Evolutionary conservation across 2,888 invertebrate genomes (phyloP).

Genomic region (Oxystoma pomonae): DNA sequence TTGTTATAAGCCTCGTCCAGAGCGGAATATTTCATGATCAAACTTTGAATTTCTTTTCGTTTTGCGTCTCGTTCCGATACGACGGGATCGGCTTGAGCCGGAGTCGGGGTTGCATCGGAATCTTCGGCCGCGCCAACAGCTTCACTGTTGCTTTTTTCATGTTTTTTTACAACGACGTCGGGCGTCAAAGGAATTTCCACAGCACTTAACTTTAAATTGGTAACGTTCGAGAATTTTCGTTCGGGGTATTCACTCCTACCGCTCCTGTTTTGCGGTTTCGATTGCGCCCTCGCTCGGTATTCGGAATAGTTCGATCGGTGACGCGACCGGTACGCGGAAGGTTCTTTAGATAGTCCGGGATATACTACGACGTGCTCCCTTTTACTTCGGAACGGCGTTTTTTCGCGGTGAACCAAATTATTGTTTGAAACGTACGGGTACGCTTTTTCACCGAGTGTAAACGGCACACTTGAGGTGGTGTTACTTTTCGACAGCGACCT

Average conservation of each 20-base stretch:
- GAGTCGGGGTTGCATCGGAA: conserved; percentile 48
- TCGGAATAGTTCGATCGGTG: conserved; percentile 45
- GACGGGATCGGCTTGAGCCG: conserved; percentile 50
- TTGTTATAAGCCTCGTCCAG: conserved; percentile 66
- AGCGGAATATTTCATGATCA: conserved; percentile 79
- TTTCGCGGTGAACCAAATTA: conserved; percentile 55
- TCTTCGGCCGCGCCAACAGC: conserved; percentile 29
- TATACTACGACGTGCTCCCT: conserved; percentile 42
- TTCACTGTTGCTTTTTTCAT: conserved; percentile 25
- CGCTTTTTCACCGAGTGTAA: conserved; percentile 59
- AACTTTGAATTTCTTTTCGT: conserved; percentile 76
- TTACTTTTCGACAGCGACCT: conserved; percentile 62
- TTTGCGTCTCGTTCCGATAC: conserved; percentile 71
- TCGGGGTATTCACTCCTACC: conserved; percentile 50
- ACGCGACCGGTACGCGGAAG: conserved; percentile 41
- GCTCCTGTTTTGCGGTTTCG: conserved; percentile 48
- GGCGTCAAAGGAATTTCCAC: conserved; percentile 47
- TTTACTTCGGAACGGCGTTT: conserved; percentile 59
- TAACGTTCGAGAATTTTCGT: conserved; percentile 46
- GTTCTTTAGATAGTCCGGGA: conserved; percentile 42
- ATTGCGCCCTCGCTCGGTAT: conserved; percentile 42
- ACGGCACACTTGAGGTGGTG: conserved; percentile 59
- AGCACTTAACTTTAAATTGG: conserved; percentile 53
- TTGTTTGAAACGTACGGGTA: conserved; percentile 53
- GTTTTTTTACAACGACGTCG: background rate